Conservation (phyloP, 2,113 vertebrate genomes). For the Erythrocercus mccallii region DNA sequence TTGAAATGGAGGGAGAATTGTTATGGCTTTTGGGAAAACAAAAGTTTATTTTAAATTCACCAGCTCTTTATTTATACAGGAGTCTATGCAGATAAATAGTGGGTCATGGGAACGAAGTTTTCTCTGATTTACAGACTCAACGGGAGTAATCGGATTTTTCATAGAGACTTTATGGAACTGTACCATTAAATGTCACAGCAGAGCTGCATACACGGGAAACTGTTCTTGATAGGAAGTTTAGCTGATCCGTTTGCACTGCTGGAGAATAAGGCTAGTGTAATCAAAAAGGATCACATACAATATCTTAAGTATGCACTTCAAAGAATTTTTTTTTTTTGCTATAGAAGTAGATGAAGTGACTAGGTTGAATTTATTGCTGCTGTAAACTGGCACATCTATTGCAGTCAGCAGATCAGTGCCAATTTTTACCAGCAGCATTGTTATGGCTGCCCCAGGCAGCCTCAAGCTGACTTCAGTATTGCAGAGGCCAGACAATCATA, state of each 20-base stretch:
- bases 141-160: background rate
- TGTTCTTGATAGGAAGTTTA: background rate
- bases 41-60: background rate
- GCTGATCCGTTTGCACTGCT: background rate
- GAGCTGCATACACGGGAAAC: background rate
- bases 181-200: background rate
- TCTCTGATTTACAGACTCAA: background rate
- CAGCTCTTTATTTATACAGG: background rate
- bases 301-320: background rate
- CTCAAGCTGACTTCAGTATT: background rate
- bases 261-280: background rate
- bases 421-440: background rate
- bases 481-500: background rate
- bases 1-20: background rate
- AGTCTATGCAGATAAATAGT: background rate
- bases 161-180: background rate
- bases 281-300: background rate
- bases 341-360: background rate
- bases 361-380: background rate
- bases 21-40: background rate
- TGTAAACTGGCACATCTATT: background rate
- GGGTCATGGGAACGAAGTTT: background rate
- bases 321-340: background rate
- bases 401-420: background rate
- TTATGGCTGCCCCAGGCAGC: background rate